Base-by-base conservation (phyloP, 2,888 invertebrate genomes). In the Oasisia sp. region DNA sequence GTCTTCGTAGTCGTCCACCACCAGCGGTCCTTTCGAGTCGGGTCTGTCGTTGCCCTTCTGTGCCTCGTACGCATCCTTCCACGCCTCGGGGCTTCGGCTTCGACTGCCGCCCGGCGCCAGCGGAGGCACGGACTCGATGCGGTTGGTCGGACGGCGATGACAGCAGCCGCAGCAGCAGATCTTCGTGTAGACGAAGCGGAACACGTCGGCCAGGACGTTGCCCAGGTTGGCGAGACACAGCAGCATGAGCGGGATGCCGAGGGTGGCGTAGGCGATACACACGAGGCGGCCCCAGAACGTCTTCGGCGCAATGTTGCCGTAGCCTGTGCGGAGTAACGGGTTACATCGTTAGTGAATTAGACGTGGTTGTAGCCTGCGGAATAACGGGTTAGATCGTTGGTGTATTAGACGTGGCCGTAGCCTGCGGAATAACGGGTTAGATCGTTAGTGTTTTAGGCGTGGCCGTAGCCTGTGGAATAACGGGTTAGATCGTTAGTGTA, bases 211-310 rank as follows among this genome's bases (percentile, higher is more conserved):
- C 93, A 97, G 94, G 38, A 96, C 96, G 93, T 97, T 97, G n/a
- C 97, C 97, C 92, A 97, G 96, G 94, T 97, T 97, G 3, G 97
- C 97, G 93, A 97, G 94, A 93, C 96, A 97, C 45, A 97, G 94
- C 92, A 97, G 95, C 97, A 97, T 97, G 32, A 97, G 95, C 0
- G 97, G 97, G 32, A 97, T 97, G 12, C 97, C 97, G 32, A 96
- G 94, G 12, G 96, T 95, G 11, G 96, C 96, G 94, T 96, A 96
- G 11, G 96, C 95, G n/a, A 96, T 96, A 93, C 96, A 96, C 32
- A 96, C 95, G 92, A 96, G 94, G 32, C 96, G 95, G 9, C 96
- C 96, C 96, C 96, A 96, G 90, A 95, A 94, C 12, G 96, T 96
- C 94, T 96, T 96, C 7, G 96, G 96, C 0, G 96, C 95, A 89